Evolutionary conservation across 64 coral and sea anemone species (phyloP), one percentile per base, ranked within the genome.

Genomic region (Dendrophyllia cribrosa): DNA sequence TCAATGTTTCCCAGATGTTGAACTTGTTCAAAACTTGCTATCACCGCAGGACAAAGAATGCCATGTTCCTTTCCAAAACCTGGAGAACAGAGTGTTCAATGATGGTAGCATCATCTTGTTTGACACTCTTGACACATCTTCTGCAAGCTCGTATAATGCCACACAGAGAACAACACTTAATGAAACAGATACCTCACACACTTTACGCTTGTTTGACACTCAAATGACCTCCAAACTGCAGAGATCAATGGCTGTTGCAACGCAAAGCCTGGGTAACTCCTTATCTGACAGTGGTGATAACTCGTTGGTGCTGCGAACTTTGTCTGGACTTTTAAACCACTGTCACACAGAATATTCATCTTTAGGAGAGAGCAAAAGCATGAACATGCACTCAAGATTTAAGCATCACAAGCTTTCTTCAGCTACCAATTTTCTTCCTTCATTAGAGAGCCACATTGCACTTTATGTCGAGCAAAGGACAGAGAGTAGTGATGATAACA

Each of bases 401-500:
- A 83, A 83, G 44, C 17, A 21, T 62, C 68, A 21, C 45, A 70
- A 24, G 22, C 61, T 82, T 20, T 8, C 63, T 17, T 13, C 70
- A 65, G 90, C 81, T 10, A 43, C 71, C 21, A 77, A 84, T 20
- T 78, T 92, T 65, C 60, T 92, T 51, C 82, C 81, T 51, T 76
- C 86, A 61, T 60, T 92, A 9, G 90, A 92, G 65, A 43, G 58
- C 48, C 71, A 86, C 20, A 92, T 92, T 82, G 50, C 59, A 3
- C 16, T 56, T 51, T 92, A 92, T 78, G 23, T 52, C 1, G 82
- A 92, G 10, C 58, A 53, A 20, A 83, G 82, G n/a, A 21, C 75
- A 77, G 91, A 86, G 9, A 77, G n/a, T 51, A 63, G 45, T 70
- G 91, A 91, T 66, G 78, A 92, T 12, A 92, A 77, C 56, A 53